A percentile compares a stretch with the other conserved stretches of the same genome.
Conservation (phyloP, 2,113 vertebrate species). For the Peromyscus leucopus region DNA sequence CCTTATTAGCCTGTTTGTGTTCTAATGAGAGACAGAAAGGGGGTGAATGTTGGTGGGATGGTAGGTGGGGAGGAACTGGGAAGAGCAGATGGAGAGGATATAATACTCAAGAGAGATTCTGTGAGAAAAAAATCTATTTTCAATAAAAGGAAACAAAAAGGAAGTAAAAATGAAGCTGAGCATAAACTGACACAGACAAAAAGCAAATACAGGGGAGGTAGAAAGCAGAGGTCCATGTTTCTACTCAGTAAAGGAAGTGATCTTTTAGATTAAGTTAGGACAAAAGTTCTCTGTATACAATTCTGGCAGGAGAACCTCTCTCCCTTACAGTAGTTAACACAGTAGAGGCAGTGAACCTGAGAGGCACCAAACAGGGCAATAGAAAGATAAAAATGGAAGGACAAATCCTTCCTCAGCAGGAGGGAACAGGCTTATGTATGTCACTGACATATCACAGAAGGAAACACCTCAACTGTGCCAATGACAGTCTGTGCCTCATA, state of each 20-base stretch:
- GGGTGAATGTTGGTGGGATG: background rate
- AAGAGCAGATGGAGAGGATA: background rate
- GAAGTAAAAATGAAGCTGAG: background rate
- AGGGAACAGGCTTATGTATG: no score
- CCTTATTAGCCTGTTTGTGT: background rate
- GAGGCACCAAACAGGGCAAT: background rate
- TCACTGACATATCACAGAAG: no score
- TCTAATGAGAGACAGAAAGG: background rate
- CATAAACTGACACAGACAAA: background rate
- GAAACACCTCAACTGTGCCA: no score
- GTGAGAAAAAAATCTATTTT: background rate
- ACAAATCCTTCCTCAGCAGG: no score
- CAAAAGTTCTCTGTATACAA: constrained; percentile 14
- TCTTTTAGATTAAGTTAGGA: background rate
- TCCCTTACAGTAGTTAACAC: background rate
- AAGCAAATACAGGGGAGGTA: background rate
- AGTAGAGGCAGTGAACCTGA: background rate
- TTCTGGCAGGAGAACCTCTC: background rate
- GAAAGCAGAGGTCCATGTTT: background rate
- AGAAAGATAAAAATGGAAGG: background rate
- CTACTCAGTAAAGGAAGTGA: background rate
- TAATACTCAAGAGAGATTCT: background rate
- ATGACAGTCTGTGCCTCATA: no score
- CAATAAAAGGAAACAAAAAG: background rate
- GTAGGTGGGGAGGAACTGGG: background rate